Evolutionary conservation across 2,888 invertebrate species (phyloP), one percentile per base, ranked within the genome.

Genomic region (Isoperla grammatica): DNA sequence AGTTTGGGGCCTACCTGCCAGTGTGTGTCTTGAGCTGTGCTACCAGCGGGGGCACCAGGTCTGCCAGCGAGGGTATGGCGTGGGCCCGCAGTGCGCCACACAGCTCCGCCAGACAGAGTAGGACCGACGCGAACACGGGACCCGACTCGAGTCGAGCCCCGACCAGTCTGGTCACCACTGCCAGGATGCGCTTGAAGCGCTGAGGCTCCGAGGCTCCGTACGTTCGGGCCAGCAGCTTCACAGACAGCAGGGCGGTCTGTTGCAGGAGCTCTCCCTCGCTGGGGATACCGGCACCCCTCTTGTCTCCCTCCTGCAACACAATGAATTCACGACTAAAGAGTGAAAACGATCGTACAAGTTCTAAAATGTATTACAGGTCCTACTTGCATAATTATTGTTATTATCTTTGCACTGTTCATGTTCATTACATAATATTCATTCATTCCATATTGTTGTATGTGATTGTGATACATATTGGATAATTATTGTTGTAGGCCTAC

Each of bases 181-280:
- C 19, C 11, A 53, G 11, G 17, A 80, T 80, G 29, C 82, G 77
- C 63, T 84, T 81, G 69, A 95, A 94, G 35, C 82, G 79, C 6
- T 82, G 79, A 0, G 88, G 85, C 65, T 88, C 78, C 19, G 83
- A 77, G 0, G 77, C 68, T 0, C 88, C 90, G 49, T 93, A 74
- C 61, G 84, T 74, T 71, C 86, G 86, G 0, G 90, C 86, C n/a
- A 95, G 72, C 12, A 94, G 74, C 73, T 95, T 95, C 46, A 95
- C 73, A 0, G 90, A 87, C 45, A 92, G 79, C 23, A 96, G 76
- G 0, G 90, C 88, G 0, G 88, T 88, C 75, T 95, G 95, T 67
- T 90, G 86, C 64, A 88, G 84, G 15, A 85, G 72, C 66, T 86
- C 84, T 46, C 81, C 70, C 1, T 72, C 69, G n/a, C 75, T 37